Conservation (phyloP, 2,888 invertebrate genomes). For the Dione juno region DNA sequence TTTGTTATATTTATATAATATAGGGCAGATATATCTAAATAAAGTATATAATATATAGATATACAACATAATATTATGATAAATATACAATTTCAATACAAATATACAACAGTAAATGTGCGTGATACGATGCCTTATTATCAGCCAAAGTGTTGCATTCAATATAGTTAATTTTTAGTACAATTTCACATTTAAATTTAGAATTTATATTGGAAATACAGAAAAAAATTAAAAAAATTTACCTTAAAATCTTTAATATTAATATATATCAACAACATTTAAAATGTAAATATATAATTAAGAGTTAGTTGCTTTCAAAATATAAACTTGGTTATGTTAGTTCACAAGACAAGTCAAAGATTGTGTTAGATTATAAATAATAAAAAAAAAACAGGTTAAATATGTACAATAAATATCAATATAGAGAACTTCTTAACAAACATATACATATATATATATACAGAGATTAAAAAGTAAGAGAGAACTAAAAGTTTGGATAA, state of each 20-base stretch:
- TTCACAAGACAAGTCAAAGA: neutral
- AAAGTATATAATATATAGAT: constrained; percentile 1
- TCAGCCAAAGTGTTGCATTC: neutral
- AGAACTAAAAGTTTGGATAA: constrained; percentile 6
- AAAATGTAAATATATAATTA: neutral
- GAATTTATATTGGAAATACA: neutral
- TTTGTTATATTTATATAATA: neutral
- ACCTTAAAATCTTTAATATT: neutral
- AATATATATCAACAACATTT: neutral
- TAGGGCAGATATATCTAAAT: neutral
- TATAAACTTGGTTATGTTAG: constrained; percentile 3
- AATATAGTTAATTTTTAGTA: neutral
- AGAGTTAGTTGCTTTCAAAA: neutral
- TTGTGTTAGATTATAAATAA: constrained; percentile 5
- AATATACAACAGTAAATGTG: constrained; percentile 27
- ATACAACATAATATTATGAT: too few relatives aligned
- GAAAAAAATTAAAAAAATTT: neutral
- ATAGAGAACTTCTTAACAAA: neutral
- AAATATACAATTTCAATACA: neutral
- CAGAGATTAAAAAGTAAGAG: neutral
- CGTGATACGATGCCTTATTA: constrained; percentile 18
- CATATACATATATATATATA: neutral
- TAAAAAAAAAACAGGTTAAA: constrained; percentile 14
- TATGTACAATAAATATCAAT: constrained; percentile 13
- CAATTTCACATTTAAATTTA: neutral